Evolutionary conservation across 2,797 vertebrate genomes (phyloP), one percentile per base, ranked within the genome.

Genomic region (Girardinus metallicus): DNA sequence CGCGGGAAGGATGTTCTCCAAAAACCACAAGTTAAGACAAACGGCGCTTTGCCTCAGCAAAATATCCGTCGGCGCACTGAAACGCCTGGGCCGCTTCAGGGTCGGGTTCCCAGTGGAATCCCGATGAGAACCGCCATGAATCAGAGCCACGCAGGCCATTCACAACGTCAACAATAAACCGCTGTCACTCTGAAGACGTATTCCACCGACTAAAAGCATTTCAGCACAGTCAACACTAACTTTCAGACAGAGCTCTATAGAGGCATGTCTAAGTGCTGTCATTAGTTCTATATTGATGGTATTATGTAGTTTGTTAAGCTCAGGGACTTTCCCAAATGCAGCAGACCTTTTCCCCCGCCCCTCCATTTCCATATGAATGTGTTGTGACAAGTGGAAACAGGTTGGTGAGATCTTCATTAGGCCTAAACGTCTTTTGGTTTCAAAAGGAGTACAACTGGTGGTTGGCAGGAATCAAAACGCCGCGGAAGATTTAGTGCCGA

Each of bases 331-430:
- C 85, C 86, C 70, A 80, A 92, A 92, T 84, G 88, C 86, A 84
- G 84, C 91, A 83, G 80, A 84, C 89, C 87, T 87, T 74, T 74
- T 82, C 71, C 26, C 80, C 74, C 85, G 10, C 87, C 87, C 88
- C 89, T 75, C 66, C 71, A 94, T 94, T 93, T 88, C 77, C 92
- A 94, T 93, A 84, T 92, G 90, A 94, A 94, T 93, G 84, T 70
- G 80, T 75, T 49, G 82, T 92, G 93, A 91, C 93, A 91, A 90
- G 91, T 89, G 89, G 88, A 86, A 93, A 81, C 80, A 55, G 83
- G 83, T 82, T 53, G 74, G 60, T 85, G 92, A 93, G 83, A 90
- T 91, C 93, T 94, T 93, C 83, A 93, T 93, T 93, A 90, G 83
- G 86, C 83, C 77, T 79, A 81, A 85, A 90, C 78, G 87, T 87